Evolutionary conservation across 2,113 vertebrate genomes (phyloP).

Genomic region (Hyperoodon ampullatus): DNA sequence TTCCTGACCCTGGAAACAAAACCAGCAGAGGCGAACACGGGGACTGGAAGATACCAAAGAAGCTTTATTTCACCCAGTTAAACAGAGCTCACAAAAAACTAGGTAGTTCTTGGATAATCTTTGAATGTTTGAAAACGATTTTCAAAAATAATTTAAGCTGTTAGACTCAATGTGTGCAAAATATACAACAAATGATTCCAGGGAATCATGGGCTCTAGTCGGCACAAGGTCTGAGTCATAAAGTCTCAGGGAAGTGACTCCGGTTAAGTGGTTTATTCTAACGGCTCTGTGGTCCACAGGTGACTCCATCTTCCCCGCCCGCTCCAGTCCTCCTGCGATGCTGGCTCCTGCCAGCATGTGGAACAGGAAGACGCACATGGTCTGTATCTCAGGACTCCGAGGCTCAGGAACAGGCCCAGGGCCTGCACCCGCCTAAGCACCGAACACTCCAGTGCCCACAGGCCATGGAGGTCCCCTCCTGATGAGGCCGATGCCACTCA

Average conservation of each 20-base stretch:
- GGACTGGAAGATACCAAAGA: background rate
- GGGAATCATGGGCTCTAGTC: background rate
- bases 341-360: background rate
- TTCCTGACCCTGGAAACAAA: background rate
- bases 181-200: background rate
- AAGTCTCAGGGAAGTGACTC: background rate
- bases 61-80: background rate
- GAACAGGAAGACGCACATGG: constrained; percentile 62
- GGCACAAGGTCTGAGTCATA: background rate
- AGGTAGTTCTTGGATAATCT: background rate
- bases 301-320: background rate
- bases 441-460: background rate
- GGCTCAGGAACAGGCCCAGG: constrained; percentile 66
- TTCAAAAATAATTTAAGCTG: background rate
- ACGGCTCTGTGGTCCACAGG: background rate
- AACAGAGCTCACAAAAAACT: background rate
- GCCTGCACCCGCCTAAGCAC: constrained; percentile 46
- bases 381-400: constrained; percentile 42
- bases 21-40: background rate
- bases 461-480: background rate
- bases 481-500: background rate
- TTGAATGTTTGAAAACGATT: background rate
- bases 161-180: background rate
- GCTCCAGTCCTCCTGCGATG: background rate
- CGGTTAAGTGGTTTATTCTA: background rate